Base-by-base conservation (phyloP, 2,888 invertebrate species). In the Geophilus truncorum region DNA sequence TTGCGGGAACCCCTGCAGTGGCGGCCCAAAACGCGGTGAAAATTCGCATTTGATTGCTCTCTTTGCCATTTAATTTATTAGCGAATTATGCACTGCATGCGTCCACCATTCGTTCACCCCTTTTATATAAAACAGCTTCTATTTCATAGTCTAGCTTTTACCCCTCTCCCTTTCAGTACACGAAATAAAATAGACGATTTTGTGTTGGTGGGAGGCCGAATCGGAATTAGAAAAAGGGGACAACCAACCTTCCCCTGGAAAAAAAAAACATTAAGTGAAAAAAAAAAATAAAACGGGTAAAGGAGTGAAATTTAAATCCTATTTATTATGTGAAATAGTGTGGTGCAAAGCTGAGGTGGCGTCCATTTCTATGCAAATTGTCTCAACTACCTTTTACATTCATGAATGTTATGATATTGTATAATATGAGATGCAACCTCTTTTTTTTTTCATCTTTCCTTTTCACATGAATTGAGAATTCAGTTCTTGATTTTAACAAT, bases 21-120 rank as follows among this genome's bases (percentile, higher is more conserved):
- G 57, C 57, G 10, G 23, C 57, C 57, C 57, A 62, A 62, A 62
- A 62, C 10, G 21, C 57, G 21, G 57, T 62, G 57, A 62, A 62
- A 62, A 62, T 62, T 62, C 57, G 18, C 57, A 62, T 30, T 76
- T 76, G 76, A 76, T 76, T 76, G 76, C 76, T 30, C 76, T 76
- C 34, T 76, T 76, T 76, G 34, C 34, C 76, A 34, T 32, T 34
- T 76, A 76, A 76, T 76, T 76, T 76, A 76, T 76, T 76, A 32
- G 76, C 76, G 76, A 76, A 76, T 76, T 76, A 76, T 76, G 76
- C 76, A 34, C 57, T 62, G 57, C 57, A 23, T 62, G 57, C 57
- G 57, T 62, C 57, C 57, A 62, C 57, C 57, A 62, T 62, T 62
- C 57, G 57, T 62, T 62, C 57, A 62, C 57, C 57, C 57, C 57